Conservation (phyloP, 2,888 invertebrate species). For the Troilus luridus region DNA sequence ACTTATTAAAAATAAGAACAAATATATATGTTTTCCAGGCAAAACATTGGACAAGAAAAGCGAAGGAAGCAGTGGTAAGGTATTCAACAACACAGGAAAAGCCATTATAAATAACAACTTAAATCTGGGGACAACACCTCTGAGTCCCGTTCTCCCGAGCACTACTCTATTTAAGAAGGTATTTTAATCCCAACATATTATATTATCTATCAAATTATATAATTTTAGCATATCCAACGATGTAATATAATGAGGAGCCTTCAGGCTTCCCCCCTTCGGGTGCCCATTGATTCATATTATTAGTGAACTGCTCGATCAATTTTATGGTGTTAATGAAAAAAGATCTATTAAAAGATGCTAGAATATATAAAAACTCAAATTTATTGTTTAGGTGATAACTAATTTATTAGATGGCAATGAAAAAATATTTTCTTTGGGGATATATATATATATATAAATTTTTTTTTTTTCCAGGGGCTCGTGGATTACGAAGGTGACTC, state of each 20-base stretch:
- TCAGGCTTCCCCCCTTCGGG: too few relatives aligned
- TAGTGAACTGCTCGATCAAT: too few relatives aligned
- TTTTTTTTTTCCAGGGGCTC: conserved; percentile 72
- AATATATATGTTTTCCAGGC: conserved; percentile 69
- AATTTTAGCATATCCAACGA: too few relatives aligned
- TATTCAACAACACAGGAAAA: conserved; percentile 66
- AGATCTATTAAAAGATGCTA: too few relatives aligned
- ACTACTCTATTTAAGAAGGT: conserved; percentile 73
- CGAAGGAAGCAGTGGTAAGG: conserved; percentile 69
- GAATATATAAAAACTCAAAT: too few relatives aligned
- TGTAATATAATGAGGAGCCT: too few relatives aligned
- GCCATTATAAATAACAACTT: conserved; percentile 68
- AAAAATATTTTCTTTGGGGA: too few relatives aligned
- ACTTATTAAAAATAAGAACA: neutral
- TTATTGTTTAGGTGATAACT: too few relatives aligned
- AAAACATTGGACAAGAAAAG: conserved; percentile 79
- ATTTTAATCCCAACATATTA: conserved; percentile 52
- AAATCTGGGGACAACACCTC: conserved; percentile 66
- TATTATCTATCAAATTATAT: conserved; percentile 37
- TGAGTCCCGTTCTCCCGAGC: conserved; percentile 68
- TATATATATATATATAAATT: conserved; percentile 45
- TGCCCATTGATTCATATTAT: too few relatives aligned
- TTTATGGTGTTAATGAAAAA: too few relatives aligned
- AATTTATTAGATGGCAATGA: too few relatives aligned
- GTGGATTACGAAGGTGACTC: conserved; percentile 99